Evolutionary conservation across 2,113 vertebrate species (phyloP).

Genomic region (Ibidorhyncha struthersii): DNA sequence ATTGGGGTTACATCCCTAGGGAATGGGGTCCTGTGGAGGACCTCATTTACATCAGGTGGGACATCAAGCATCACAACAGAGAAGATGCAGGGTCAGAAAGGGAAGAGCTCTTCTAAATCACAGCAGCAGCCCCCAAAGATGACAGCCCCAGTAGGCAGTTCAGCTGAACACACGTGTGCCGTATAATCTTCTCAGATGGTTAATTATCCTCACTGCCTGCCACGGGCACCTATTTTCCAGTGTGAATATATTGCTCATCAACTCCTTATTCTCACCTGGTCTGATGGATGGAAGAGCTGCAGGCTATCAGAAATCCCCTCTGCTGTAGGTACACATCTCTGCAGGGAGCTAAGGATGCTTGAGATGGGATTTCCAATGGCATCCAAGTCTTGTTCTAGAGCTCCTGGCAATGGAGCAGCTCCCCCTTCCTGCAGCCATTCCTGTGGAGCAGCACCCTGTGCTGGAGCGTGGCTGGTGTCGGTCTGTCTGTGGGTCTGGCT

Average conservation of each 20-base stretch:
- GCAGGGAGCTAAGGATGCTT: background rate
- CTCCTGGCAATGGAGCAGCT: background rate
- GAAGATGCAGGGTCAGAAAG: background rate
- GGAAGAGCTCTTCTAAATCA: background rate
- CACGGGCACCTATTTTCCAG: rapidly evolving
- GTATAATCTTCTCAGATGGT: background rate
- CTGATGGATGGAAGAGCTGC: background rate
- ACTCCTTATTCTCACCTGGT: background rate
- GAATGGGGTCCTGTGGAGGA: background rate
- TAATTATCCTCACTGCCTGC: background rate
- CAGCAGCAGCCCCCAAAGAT: background rate
- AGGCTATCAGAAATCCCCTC: background rate
- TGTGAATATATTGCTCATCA: background rate
- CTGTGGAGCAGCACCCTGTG: background rate
- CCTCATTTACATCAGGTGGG: rapidly evolving
- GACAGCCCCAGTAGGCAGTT: background rate
- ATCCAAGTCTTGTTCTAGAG: background rate
- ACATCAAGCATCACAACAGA: background rate
- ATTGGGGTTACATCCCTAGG: background rate
- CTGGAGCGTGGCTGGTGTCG: background rate
- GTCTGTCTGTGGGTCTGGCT: background rate
- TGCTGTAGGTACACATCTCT: background rate
- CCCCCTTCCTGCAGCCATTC: background rate
- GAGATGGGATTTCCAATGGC: background rate
- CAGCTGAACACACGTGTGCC: background rate